Evolutionary conservation across 1,140 invertebrate species (phyloP), one percentile per base, ranked within the genome.

Genomic region (Pseudobourletiella spinata): DNA sequence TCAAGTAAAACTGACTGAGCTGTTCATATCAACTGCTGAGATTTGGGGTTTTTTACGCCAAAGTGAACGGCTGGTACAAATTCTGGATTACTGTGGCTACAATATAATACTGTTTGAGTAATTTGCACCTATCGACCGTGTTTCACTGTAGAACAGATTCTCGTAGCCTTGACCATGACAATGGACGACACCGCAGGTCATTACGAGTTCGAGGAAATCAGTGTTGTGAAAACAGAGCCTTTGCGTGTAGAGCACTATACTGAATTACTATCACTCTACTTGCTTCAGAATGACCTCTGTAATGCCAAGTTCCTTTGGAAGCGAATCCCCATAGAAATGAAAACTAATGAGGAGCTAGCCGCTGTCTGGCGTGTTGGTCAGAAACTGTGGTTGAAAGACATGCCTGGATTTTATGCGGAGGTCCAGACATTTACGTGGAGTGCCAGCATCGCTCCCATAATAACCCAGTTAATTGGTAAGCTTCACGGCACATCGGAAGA

Each of bases 221-320:
- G 63, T 25, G 16, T 22, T 28, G 28, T 24, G 43, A 26, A 42
- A 39, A 22, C 58, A 39, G 58, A 65, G 32, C 26, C 44, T n/a
- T 29, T 62, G 2, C 18, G 30, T 6, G 39, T 57, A 11, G 64
- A 62, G 35, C 30, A 44, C 16, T 64, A 67, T 42, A 58, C 54
- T 11, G 64, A 69, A 57, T 48, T 67, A 11, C 39, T 69, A 1
- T 61, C 67, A 2, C 42, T 24, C 1, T 69, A 69, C 35, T 28
- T 69, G 18, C 57, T 64, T 3, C 1, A 61, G 26, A 61, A 50
- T 32, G 61, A 66, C 22, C 35, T 69, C 2, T 88, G 86, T 72
- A 88, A 88, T 80, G 89, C 89, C 3, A 95, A 93, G 77, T 90
- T 86, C 77, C 77, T 93, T 67, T 95, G 91, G 91, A 91, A 93